phyloP scores from a whole-genome alignment of 2,113 vertebrate genomes.

The Boulengeromyrus knoepffleri region DNA sequence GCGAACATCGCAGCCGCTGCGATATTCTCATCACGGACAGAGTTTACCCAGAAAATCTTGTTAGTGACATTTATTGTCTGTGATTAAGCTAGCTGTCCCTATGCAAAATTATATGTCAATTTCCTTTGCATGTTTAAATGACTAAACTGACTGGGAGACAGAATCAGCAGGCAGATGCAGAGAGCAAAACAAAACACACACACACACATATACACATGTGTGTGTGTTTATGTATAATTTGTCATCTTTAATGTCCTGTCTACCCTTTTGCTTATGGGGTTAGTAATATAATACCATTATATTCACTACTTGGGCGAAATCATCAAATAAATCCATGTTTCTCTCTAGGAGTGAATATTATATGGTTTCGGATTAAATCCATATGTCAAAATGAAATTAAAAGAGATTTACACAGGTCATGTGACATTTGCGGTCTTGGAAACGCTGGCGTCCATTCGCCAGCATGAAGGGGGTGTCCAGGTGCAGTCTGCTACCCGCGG shows the following conservation, averaged over 20 bases:
- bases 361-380: background rate
- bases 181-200: background rate
- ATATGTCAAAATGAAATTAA: background rate
- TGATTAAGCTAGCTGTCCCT: background rate
- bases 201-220: background rate
- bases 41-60: slow-evolving; percentile 13
- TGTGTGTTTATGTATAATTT: background rate
- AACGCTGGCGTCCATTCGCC: background rate
- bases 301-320: background rate
- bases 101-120: slow-evolving; percentile 2
- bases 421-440: background rate
- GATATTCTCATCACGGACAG: slow-evolving; percentile 1
- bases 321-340: background rate
- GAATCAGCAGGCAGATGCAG: background rate
- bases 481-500: background rate
- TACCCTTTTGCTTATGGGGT: background rate
- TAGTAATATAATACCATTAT: background rate
- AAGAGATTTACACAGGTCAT: background rate
- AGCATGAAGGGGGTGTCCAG: background rate
- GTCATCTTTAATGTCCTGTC: background rate
- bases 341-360: background rate
- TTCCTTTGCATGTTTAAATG: background rate
- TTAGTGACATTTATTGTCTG: slow-evolving; percentile 15
- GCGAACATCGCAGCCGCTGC: background rate
- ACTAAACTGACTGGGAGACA: background rate